Evolutionary conservation across 2,888 invertebrate species (phyloP).

Genomic region (Ophion slaviceki): DNA sequence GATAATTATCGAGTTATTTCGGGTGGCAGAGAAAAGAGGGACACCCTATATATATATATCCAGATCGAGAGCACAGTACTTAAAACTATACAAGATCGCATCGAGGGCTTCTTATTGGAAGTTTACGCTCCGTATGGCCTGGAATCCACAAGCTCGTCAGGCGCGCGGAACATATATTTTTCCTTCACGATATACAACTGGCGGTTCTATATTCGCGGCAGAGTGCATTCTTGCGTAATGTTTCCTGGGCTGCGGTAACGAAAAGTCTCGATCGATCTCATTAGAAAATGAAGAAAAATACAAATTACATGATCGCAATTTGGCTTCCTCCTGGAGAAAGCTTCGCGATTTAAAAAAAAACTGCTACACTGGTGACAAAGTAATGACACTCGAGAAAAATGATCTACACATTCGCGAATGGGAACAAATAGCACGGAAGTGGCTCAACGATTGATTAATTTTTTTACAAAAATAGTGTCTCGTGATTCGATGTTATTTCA

Average conservation of each 20-base stretch:
- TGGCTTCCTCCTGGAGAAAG: constrained; percentile 11
- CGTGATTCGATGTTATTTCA: neutral
- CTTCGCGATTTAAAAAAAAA: neutral
- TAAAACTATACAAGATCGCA: constrained; percentile 51
- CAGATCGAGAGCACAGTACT: constrained; percentile 40
- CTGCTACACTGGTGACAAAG: neutral
- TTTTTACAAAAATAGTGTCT: neutral
- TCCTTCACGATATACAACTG: constrained; percentile 10
- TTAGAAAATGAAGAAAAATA: constrained; percentile 5
- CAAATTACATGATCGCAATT: constrained; percentile 11
- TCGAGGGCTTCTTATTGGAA: constrained; percentile 58
- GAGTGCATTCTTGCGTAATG: constrained; percentile 45
- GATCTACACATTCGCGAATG: neutral
- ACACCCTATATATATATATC: neutral
- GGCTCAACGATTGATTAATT: neutral
- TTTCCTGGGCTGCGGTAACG: constrained; percentile 46
- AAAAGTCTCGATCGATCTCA: constrained; percentile 22
- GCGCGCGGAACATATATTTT: constrained; percentile 41
- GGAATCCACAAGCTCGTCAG: constrained; percentile 57
- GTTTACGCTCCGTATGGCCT: constrained; percentile 63
- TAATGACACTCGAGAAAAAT: neutral
- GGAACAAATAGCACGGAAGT: neutral
- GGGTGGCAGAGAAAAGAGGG: too few relatives aligned
- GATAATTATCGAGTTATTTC: too few relatives aligned
- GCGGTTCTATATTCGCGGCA: constrained; percentile 36